Evolutionary conservation across 2,888 invertebrate genomes (phyloP).

Genomic region (Augiades crinisus): DNA sequence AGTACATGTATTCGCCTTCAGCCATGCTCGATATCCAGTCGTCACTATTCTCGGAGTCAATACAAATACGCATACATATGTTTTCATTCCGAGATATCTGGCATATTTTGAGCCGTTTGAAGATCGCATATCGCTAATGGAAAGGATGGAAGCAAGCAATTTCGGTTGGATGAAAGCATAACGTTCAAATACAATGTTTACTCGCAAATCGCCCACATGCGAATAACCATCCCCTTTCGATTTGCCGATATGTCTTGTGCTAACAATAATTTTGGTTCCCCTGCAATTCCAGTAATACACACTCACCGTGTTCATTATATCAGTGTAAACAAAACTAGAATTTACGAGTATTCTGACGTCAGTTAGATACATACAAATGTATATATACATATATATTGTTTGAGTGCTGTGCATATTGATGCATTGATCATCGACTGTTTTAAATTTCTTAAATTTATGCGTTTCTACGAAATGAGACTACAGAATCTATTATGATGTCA

Average conservation of each 20-base stretch:
- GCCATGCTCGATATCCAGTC: conserved; percentile 30
- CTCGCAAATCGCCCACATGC: no score
- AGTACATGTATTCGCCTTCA: conserved; percentile 36
- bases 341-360: conserved; percentile 36
- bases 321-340: conserved; percentile 68
- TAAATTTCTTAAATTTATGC: conserved; percentile 13
- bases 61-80: conserved; percentile 31
- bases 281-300: conserved; percentile 16
- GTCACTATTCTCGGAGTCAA: conserved; percentile 37
- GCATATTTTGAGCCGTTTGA: background rate
- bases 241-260: conserved; percentile 11
- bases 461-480: conserved; percentile 2
- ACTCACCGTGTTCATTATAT: conserved; percentile 18
- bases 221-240: background rate
- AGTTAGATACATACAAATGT: conserved; percentile 17
- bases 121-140: background rate
- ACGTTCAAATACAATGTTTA: no score
- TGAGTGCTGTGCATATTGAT: background rate
- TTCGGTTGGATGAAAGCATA: background rate
- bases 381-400: background rate
- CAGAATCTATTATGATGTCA: conserved; percentile 20
- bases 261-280: conserved; percentile 5
- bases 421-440: conserved; percentile 30
- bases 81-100: conserved; percentile 26
- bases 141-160: background rate